A percentile compares a stretch with the other conserved stretches of the same genome.
Evolutionary conservation across 2,797 vertebrate genomes (phyloP).

Genomic region (Platyrinchus mystaceus): DNA sequence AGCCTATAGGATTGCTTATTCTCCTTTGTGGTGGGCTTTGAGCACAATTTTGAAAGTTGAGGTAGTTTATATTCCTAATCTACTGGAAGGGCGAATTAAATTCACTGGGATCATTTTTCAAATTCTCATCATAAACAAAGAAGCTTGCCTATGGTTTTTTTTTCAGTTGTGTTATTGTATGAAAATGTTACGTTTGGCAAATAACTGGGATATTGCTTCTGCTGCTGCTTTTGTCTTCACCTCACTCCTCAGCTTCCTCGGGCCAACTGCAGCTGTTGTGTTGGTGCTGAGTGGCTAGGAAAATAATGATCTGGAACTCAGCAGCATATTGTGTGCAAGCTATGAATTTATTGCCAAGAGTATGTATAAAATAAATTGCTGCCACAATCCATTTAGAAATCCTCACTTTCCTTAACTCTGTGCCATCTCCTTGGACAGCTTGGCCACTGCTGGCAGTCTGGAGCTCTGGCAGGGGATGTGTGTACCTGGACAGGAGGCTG

Average conservation of each 20-base stretch:
- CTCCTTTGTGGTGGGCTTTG: background rate
- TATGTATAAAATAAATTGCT: conserved; percentile 41
- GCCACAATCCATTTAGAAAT: background rate
- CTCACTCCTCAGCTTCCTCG: background rate
- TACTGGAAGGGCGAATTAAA: background rate
- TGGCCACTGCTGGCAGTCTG: background rate
- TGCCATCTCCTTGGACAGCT: background rate
- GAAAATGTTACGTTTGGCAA: conserved; percentile 27
- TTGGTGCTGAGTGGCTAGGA: conserved; percentile 46
- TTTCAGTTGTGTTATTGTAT: background rate
- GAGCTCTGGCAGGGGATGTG: background rate
- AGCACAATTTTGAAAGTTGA: background rate
- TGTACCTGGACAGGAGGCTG: background rate
- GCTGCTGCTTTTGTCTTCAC: conserved; percentile 52
- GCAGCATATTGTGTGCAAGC: conserved; percentile 26
- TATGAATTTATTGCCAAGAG: conserved; percentile 10
- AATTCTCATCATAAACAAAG: background rate
- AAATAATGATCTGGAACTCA: conserved; percentile 55
- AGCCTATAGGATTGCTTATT: background rate
- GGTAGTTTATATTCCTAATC: background rate
- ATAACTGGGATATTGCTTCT: conserved; percentile 27
- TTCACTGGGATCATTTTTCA: background rate
- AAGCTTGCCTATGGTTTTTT: conserved; percentile 13
- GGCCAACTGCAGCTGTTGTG: conserved; percentile 40
- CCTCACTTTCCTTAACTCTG: background rate